These are phyloP conservation scores for Palythoa heliodiscus DNA, from an alignment of 92 coral and sea anemone genomes.

Conservation along the genomic window DNA sequence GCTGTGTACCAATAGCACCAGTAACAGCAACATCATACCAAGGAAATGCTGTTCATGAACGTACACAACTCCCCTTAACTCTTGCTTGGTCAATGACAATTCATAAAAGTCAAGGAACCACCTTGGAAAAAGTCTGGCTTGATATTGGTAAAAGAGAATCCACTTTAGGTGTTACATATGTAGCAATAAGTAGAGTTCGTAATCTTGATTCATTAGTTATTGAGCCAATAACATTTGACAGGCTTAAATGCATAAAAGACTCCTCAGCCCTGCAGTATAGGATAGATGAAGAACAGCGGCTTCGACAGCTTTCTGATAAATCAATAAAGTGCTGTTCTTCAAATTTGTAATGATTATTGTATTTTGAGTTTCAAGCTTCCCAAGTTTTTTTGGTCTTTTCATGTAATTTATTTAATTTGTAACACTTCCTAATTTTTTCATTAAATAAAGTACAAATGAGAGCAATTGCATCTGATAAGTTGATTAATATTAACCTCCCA, in stretches of 20 bases:
- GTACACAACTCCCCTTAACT: slow-evolving; percentile 39
- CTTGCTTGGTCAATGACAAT: slow-evolving; percentile 37
- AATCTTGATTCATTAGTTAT: slow-evolving; percentile 18
- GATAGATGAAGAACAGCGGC: slow-evolving; percentile 13
- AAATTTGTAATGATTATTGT: slow-evolving; percentile 9
- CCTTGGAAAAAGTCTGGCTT: slow-evolving; percentile 40
- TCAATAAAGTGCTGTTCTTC: slow-evolving; percentile 11
- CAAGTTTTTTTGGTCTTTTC: slow-evolving; percentile 11
- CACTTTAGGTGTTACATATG: slow-evolving; percentile 46
- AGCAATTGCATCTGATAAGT: slow-evolving; percentile 13
- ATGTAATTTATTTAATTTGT: slow-evolving; percentile 9
- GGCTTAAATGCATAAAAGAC: slow-evolving; percentile 7
- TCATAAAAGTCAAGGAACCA: slow-evolving; percentile 27
- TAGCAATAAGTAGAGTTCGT: slow-evolving; percentile 39
- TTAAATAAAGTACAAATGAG: slow-evolving; percentile 10
- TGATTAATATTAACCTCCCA: slow-evolving; percentile 11
- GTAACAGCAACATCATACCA: slow-evolving; percentile 19
- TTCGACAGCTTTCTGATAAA: slow-evolving; percentile 14
- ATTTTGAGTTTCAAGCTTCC: slow-evolving; percentile 9
- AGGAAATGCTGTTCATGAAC: slow-evolving; percentile 36
- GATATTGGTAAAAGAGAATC: slow-evolving; percentile 7
- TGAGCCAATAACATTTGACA: slow-evolving; percentile 14
- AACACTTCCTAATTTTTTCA: slow-evolving; percentile 11
- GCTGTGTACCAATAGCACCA: slow-evolving; percentile 38
- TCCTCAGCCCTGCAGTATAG: slow-evolving; percentile 11